These are phyloP conservation scores for Chamaetylas fuelleborni DNA, from an alignment of 2,113 vertebrate genomes.

Conservation along the genomic window DNA sequence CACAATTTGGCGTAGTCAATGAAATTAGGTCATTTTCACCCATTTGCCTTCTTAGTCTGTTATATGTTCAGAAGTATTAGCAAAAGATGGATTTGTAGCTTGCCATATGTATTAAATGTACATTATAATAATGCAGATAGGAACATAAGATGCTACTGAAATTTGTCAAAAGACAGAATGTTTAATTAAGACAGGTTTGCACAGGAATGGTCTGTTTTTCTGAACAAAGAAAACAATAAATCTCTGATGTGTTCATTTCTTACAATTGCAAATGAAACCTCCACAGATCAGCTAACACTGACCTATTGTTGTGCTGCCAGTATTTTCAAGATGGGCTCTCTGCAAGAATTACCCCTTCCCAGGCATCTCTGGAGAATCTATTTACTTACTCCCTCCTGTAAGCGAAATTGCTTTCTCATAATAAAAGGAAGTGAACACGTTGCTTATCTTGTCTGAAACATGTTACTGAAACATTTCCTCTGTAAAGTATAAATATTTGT, in stretches of 20 bases:
- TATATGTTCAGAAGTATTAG: background rate
- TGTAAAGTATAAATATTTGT: slow-evolving; percentile 57
- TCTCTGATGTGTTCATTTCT: background rate
- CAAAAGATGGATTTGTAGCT: background rate
- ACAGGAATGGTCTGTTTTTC: background rate
- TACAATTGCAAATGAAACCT: background rate
- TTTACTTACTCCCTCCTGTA: slow-evolving; percentile 35
- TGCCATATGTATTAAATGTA: background rate
- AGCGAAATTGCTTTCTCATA: slow-evolving; percentile 36
- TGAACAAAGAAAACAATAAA: background rate
- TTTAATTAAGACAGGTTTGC: background rate
- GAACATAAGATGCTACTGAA: background rate
- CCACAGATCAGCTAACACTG: background rate
- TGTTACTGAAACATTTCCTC: slow-evolving; percentile 31
- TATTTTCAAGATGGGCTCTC: background rate
- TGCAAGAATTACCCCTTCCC: slow-evolving; percentile 4
- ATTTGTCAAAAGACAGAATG: background rate
- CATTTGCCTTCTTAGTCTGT: background rate
- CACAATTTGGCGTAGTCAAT: no score
- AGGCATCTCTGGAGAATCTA: background rate
- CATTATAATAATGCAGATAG: background rate
- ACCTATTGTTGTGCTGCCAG: background rate
- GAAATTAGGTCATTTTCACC: background rate
- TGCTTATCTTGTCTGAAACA: slow-evolving; percentile 19
- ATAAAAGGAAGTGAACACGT: background rate